These are phyloP conservation scores for Agriotes lineatus DNA, from an alignment of 2,888 invertebrate genomes.

Conservation along the genomic window DNA sequence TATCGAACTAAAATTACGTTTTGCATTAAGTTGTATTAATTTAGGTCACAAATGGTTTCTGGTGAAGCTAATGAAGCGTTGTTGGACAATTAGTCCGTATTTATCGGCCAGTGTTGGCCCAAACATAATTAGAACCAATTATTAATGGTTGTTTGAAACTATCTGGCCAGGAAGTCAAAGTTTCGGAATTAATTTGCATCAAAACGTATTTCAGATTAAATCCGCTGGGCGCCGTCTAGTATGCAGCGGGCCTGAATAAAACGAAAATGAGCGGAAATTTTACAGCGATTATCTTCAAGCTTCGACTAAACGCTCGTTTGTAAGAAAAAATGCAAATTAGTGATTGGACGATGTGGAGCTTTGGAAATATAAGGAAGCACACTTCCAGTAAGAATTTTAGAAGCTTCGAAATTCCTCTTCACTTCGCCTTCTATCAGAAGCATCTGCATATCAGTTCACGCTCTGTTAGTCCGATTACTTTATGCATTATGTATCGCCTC, in stretches of 20 bases:
- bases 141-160: slow-evolving; percentile 48
- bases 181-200: slow-evolving; percentile 42
- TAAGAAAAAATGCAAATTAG: no score
- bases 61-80: slow-evolving; percentile 43
- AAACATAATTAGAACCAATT: slow-evolving; percentile 49
- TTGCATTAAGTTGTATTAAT: slow-evolving; percentile 37
- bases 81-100: slow-evolving; percentile 44
- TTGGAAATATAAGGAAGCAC: no score
- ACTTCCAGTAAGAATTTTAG: slow-evolving; percentile 12
- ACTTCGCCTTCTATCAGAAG: slow-evolving; percentile 37
- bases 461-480: slow-evolving; percentile 50
- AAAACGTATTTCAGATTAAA: slow-evolving; percentile 35
- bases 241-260: neutral
- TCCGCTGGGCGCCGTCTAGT: slow-evolving; percentile 10
- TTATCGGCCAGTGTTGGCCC: slow-evolving; percentile 45
- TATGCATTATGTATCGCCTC: slow-evolving; percentile 52
- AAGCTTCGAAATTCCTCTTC: slow-evolving; percentile 24
- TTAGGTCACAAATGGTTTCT: slow-evolving; percentile 41
- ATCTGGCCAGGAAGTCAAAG: slow-evolving; percentile 43
- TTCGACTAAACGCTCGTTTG: neutral
- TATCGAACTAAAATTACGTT: slow-evolving; percentile 19
- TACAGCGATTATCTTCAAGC: neutral
- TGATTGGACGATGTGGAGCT: no score
- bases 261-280: slow-evolving; percentile 11
- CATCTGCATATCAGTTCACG: slow-evolving; percentile 51